Base-by-base conservation (phyloP, 2,888 invertebrate species). In the Cryptocephalus primarius region DNA sequence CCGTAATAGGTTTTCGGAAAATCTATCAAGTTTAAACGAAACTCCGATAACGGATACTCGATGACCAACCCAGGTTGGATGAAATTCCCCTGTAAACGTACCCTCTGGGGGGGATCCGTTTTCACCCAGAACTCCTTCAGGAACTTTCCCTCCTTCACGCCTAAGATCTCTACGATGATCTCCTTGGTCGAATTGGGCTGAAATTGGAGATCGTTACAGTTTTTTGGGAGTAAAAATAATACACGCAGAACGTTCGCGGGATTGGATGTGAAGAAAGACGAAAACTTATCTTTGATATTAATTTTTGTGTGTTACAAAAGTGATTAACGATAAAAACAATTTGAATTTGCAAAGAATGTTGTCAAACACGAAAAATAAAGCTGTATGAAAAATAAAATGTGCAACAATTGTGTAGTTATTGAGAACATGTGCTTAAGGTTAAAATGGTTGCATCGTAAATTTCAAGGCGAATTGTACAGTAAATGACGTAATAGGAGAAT, bases 121-220 rank as follows among this genome's bases (percentile, higher is more conserved):
- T 68, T 69, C n/a, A 69, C 60, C 74, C 75, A 75, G 50, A 75
- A 68, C 57, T 74, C 72, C 22, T 61, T 62, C 14, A 50, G 49
- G 45, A 67, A 69, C 2, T 54, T 47, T 9, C 73, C 73, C 47
- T 65, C 62, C 8, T 57, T 48, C 4, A 59, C 58, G 8, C 70
- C 69, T 9, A 69, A 61, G 8, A 73, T 52, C 55, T 71, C 68
- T 2, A 73, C 56, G 36, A 53, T 60, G 4, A 74, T 48, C 41
- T 49, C 45, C 10, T 52, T 32, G 2, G 45, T 42, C 46, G 53
- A 45, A 8, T 33, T 32, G 8, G 60, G 58, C 59, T 58, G 40
- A 22, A 51, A 51, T 4, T 6, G 36, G 22, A 6, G 22, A 6
- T 4, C 6, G 2, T 36, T 36, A 36, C 4, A 36, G n/a, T 2